Base-by-base conservation (phyloP, 2,113 vertebrate genomes). In the Lucifuga dentata region DNA sequence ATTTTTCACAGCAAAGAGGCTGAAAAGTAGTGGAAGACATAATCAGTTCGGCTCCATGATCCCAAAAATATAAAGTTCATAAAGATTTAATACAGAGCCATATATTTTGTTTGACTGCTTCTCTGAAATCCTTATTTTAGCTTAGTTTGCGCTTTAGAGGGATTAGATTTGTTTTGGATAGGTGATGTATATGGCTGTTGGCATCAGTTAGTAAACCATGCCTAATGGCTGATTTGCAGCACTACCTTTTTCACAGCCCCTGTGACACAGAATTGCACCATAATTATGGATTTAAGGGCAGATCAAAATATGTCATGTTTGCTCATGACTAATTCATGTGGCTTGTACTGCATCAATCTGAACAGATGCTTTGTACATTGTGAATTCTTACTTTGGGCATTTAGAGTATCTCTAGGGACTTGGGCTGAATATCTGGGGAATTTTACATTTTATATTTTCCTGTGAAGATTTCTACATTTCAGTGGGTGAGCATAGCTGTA, bases 281-380 rank as follows among this genome's bases (percentile, higher is more conserved):
- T 81, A 84, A 81, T 90, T 84, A 80, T 71, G 67, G 66, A 83
- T 82, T 79, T 80, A 83, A 80, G 66, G 72, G 71, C 73, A 81
- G 73, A 85, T 84, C 77, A 89, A 84, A 86, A 87, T 74, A 80
- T 80, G 76, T 71, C 74, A 57, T 52, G 64, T 79, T 73, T 80
- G 60, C 67, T 87, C 76, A 75, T 79, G 72, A 79, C 60, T 88
- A 81, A 88, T 84, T 82, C 77, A 86, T 82, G 75, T 39, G 50
- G 64, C 60, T 70, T 76, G 77, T 68, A 45, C 29, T 68, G 69
- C 67, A 73, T 65, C 56, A 43, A 46, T 66, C 23, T 52, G 55
- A 82, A 48, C 73, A 88, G 75, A 78, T 83, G 76, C 69, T 68
- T 65, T 70, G 46, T 57, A 69, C 76, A 66, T 73, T 74, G 63